Conservation (phyloP, 2,888 invertebrate genomes). For the Eupithecia pulchellata region DNA sequence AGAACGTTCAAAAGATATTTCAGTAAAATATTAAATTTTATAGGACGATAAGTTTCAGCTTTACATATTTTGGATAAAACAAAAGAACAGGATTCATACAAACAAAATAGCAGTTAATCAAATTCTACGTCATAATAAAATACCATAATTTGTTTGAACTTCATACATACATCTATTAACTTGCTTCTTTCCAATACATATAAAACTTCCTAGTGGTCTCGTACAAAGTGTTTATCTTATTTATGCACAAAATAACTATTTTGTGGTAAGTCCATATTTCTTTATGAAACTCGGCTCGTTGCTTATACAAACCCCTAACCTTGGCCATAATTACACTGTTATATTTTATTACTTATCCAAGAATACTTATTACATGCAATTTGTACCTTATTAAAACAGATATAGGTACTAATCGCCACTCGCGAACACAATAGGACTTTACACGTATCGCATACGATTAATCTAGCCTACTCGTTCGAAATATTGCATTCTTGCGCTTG, state of each 20-base stretch:
- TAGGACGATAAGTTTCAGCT: background rate
- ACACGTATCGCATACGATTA: constrained; percentile 60
- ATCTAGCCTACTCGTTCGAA: constrained; percentile 64
- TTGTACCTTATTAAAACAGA: constrained; percentile 62
- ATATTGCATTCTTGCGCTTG: constrained; percentile 58
- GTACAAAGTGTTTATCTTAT: background rate
- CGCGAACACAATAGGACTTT: constrained; percentile 67
- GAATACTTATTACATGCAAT: constrained; percentile 52
- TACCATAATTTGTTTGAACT: constrained; percentile 3
- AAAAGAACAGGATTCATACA: constrained; percentile 10
- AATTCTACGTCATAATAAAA: constrained; percentile 9
- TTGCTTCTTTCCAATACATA: background rate
- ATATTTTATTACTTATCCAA: background rate
- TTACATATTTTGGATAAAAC: constrained; percentile 3
- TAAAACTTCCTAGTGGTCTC: background rate
- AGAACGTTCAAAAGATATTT: background rate
- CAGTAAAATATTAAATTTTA: background rate
- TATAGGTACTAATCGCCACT: constrained; percentile 55
- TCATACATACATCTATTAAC: background rate
- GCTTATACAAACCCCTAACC: background rate
- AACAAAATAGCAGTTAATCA: constrained; percentile 2
- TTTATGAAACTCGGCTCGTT: background rate
- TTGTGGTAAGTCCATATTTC: background rate
- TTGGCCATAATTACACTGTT: background rate
- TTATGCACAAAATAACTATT: background rate